Conservation (phyloP, 2,113 vertebrate species). For the Pomatostomus ruficeps region DNA sequence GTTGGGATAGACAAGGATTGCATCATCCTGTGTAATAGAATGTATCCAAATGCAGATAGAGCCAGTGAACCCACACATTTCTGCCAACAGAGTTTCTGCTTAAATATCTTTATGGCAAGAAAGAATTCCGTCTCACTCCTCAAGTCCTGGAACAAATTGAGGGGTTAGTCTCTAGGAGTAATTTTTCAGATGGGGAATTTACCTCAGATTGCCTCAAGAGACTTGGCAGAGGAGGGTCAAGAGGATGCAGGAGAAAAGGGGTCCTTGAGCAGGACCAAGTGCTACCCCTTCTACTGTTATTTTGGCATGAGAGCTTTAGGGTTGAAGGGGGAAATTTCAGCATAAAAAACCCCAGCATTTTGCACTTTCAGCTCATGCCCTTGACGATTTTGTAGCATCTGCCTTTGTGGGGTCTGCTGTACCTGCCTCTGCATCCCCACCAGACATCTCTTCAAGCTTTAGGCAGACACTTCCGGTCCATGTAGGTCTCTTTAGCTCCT, state of each 20-base stretch:
- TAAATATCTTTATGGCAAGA: not conserved
- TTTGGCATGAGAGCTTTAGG: not conserved
- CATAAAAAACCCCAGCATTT: rapidly evolving
- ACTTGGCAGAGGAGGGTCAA: not conserved
- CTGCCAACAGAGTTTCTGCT: not conserved
- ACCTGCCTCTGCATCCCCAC: not conserved
- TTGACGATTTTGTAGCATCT: not conserved
- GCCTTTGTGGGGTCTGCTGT: not conserved
- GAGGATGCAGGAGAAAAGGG: not conserved
- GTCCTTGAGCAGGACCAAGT: not conserved
- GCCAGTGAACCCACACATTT: not conserved
- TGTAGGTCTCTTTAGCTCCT: not conserved
- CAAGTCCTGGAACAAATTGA: not conserved
- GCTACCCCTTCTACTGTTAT: not conserved
- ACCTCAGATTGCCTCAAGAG: not conserved
- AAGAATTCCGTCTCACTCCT: not conserved
- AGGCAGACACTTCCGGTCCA: not conserved
- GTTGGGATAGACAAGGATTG: not conserved
- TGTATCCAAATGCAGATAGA: not conserved
- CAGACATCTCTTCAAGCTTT: not conserved
- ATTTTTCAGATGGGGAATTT: not conserved
- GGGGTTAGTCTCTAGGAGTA: not conserved
- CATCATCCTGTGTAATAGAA: not conserved
- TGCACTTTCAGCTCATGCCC: not conserved
- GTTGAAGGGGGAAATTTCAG: not conserved